Evolutionary conservation across 2,888 invertebrate species (phyloP).

Genomic region (Drosophila imparisetae): DNA sequence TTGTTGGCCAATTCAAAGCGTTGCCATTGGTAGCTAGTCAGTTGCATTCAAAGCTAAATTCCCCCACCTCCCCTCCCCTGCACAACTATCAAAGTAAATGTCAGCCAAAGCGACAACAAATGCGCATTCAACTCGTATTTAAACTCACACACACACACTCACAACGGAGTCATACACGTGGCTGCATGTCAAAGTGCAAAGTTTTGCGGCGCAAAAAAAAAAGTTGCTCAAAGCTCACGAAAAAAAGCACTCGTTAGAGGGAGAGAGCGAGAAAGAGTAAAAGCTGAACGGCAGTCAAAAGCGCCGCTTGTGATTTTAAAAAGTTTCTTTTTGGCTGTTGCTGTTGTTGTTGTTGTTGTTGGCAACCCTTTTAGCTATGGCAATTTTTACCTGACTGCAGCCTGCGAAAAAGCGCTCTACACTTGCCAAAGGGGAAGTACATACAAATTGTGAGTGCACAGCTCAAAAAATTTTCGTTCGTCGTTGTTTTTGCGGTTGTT

Average conservation of each 20-base stretch:
- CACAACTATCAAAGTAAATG: constrained; percentile 28
- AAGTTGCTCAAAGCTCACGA: constrained; percentile 56
- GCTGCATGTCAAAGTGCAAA: constrained; percentile 79
- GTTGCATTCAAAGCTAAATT: constrained; percentile 32
- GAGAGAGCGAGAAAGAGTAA: neutral
- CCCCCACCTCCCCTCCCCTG: neutral
- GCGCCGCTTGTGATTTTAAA: constrained; percentile 65
- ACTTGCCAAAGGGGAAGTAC: constrained; percentile 10
- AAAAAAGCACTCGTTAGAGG: constrained; percentile 30
- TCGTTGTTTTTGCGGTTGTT: constrained; percentile 14
- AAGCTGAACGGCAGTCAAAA: constrained; percentile 61
- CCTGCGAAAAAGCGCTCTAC: constrained; percentile 50
- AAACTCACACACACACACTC: constrained; percentile 26
- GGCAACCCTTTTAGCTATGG: constrained; percentile 67
- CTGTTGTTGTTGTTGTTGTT: constrained; percentile 25
- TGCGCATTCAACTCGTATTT: constrained; percentile 40
- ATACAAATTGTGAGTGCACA: constrained; percentile 37
- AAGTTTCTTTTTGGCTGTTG: constrained; percentile 48
- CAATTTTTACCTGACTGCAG: constrained; percentile 53
- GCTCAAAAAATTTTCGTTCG: constrained; percentile 28
- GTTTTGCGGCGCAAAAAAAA: constrained; percentile 69
- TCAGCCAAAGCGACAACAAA: constrained; percentile 52
- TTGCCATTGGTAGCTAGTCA: constrained; percentile 29
- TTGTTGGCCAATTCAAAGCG: constrained; percentile 43
- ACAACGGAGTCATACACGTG: constrained; percentile 59